Base-by-base conservation (phyloP, 2,888 invertebrate genomes). In the Nephrocerus scutellatus region DNA sequence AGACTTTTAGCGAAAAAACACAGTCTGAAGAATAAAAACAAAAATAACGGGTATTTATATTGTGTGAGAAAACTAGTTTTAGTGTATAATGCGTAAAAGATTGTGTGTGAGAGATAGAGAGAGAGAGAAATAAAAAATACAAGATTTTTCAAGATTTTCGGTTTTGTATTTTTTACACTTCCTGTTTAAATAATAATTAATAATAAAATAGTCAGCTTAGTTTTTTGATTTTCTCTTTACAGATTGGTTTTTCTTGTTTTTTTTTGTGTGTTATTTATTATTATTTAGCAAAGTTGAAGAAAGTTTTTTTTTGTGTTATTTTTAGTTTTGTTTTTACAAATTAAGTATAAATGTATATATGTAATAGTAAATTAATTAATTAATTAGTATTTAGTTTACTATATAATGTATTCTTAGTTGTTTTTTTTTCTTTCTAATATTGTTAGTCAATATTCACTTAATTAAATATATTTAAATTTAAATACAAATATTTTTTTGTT, bases 371-470 rank as follows among this genome's bases (percentile, higher is more conserved):
- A 26, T 25, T 8, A 20, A 29, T 19, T 29, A 29, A 36, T 21
- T 21, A 29, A 21, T 36, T 16, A 24, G 19, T 34, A n/a, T 19
- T 32, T 23, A 33, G 23, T 14, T 24, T 14, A 9, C 9, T n/a
- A 5, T 24, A 12, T 36, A 21, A 32, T 31, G 28, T 22, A 25
- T 31, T 25, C 32, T 26, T 41, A 43, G 49, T 51, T 48, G 42
- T 43, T 43, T 38, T 35, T 48, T 43, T 50, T 30, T 41, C 44
- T 43, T 44, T 48, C 35, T 41, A 39, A 45, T 47, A 47, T 49
- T 48, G 47, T 41, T 51, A 49, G 44, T 48, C 48, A 46, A 46
- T 48, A 50, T 50, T 48, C 48, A 49, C 53, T 51, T 50, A 51
- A 39, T 44, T 46, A 41, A 43, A 47, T 49, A 50, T 49, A 49